phyloP scores from a whole-genome alignment of 1,140 invertebrate genomes.

The Diuraphis noxia region DNA sequence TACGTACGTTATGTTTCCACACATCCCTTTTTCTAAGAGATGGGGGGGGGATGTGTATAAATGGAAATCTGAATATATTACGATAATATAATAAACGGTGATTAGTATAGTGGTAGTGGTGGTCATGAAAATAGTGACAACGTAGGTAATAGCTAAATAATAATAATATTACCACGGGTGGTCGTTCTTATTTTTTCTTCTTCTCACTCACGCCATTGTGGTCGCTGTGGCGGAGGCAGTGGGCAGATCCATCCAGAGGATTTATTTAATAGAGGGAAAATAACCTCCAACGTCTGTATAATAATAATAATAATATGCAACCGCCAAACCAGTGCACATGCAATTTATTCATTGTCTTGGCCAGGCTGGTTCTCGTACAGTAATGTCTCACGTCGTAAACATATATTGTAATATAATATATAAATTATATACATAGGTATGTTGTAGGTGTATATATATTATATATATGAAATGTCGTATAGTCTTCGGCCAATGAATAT shows the following conservation, averaged over 20 bases:
- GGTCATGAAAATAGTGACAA: neutral
- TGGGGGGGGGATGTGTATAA: neutral
- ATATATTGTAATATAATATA: neutral
- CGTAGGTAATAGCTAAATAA: neutral
- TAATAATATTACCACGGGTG: neutral
- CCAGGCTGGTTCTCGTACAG: neutral
- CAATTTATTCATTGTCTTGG: conserved; percentile 29
- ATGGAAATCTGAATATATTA: neutral
- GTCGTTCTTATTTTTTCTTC: neutral
- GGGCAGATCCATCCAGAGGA: neutral
- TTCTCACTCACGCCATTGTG: neutral
- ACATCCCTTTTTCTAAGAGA: neutral
- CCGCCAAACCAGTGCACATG: conserved; percentile 6
- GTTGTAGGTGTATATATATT: neutral
- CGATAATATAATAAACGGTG: neutral
- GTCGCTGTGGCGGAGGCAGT: neutral
- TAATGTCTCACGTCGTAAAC: neutral
- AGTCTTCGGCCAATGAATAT: neutral
- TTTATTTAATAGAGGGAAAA: neutral
- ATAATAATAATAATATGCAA: neutral
- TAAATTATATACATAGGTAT: neutral
- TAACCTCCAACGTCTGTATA: neutral
- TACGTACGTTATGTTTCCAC: neutral
- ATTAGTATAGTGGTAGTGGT: neutral
- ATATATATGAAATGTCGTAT: neutral